Conservation (phyloP, 2,113 vertebrate genomes). For the Castor canadensis region DNA sequence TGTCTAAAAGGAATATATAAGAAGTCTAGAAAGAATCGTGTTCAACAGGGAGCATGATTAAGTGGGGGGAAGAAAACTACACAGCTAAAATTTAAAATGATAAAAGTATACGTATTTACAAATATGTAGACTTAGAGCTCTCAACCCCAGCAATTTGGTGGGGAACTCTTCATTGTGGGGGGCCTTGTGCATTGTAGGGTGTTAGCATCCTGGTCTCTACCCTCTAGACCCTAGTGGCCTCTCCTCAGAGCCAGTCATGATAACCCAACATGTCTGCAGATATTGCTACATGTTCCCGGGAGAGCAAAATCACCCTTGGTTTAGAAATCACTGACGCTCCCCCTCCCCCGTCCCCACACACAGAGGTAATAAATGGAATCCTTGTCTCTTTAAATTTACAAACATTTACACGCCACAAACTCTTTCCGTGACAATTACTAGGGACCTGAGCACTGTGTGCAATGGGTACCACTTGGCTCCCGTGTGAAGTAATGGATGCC, state of each 20-base stretch:
- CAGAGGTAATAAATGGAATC: not conserved
- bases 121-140: not conserved
- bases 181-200: not conserved
- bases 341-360: not conserved
- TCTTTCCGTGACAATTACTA: not conserved
- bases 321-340: not conserved
- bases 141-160: not conserved
- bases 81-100: conserved; percentile 18
- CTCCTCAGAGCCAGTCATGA: not conserved
- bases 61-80: conserved; percentile 15
- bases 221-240: not conserved
- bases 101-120: not conserved
- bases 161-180: not conserved
- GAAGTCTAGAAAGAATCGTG: not conserved
- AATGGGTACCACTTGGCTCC: not conserved
- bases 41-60: not conserved
- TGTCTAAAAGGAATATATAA: not conserved
- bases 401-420: not conserved
- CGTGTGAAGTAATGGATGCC: not conserved
- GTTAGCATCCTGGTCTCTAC: not conserved
- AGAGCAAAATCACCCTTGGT: not conserved
- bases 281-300: not conserved
- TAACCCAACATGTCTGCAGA: not conserved
- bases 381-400: not conserved
- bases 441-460: not conserved